These are phyloP conservation scores for Spodoptera frugiperda DNA, from an alignment of 1,140 invertebrate genomes.

Conservation along the genomic window DNA sequence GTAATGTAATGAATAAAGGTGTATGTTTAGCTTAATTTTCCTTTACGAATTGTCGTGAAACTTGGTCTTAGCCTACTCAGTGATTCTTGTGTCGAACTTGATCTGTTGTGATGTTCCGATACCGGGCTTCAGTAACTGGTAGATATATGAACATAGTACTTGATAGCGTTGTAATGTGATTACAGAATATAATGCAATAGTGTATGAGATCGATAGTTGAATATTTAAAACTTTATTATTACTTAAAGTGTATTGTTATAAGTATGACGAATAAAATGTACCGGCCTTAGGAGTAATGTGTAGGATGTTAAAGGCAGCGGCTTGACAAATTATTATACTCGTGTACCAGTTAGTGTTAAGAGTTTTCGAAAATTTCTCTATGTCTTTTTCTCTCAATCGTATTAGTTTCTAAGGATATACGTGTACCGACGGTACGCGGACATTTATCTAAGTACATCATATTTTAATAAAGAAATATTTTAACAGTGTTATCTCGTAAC, in stretches of 20 bases:
- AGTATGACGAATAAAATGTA: conserved; percentile 74
- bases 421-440: conserved; percentile 51
- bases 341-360: conserved; percentile 73
- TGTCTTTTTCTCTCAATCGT: conserved; percentile 80
- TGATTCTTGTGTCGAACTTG: too few species aligned
- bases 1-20: too few species aligned
- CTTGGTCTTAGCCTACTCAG: too few species aligned
- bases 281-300: conserved; percentile 83
- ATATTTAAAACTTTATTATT: conserved; percentile 78
- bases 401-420: conserved; percentile 77
- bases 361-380: conserved; percentile 82
- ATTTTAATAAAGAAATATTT: conserved; percentile 61
- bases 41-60: too few species aligned
- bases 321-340: conserved; percentile 72
- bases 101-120: too few species aligned
- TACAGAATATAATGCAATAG: conserved; percentile 72
- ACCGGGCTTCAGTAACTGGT: background rate
- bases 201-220: conserved; percentile 74
- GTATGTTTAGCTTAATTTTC: too few species aligned
- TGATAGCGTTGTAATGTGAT: conserved; percentile 63
- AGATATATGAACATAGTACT: conserved; percentile 15
- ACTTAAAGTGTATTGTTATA: conserved; percentile 82
- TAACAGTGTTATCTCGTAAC: conserved; percentile 56
- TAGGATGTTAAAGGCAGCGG: conserved; percentile 73
- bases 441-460: conserved; percentile 55